Evolutionary conservation across 2,113 vertebrate species (phyloP).

Genomic region (Haplochromis vanheusdeni): DNA sequence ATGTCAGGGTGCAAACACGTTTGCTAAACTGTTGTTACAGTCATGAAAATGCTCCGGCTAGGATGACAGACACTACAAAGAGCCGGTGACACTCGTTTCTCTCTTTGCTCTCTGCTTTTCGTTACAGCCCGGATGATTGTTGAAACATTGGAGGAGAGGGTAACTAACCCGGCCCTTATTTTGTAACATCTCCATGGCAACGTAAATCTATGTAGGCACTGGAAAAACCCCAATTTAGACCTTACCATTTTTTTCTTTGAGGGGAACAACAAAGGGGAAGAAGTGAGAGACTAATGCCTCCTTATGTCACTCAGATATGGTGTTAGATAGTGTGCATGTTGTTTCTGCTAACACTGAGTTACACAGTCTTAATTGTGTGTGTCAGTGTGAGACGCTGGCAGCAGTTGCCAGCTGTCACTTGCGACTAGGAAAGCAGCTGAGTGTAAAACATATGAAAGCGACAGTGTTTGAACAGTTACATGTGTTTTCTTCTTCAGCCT

Average conservation of each 20-base stretch:
- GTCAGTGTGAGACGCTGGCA: not conserved
- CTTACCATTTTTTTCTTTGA: constrained; percentile 4
- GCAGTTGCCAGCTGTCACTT: not conserved
- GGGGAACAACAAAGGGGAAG: not conserved
- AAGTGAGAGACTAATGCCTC: not conserved
- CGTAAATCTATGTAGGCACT: constrained; percentile 50
- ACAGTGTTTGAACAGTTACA: not conserved
- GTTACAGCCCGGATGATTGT: constrained; percentile 41
- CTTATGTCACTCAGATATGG: not conserved
- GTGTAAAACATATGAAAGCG: not conserved
- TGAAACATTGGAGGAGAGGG: constrained; percentile 48
- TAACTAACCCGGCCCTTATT: constrained; percentile 55
- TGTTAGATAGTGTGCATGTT: not conserved
- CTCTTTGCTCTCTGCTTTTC: constrained; percentile 40
- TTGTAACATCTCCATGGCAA: constrained; percentile 59
- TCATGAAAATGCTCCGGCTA: not conserved
- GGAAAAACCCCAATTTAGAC: constrained; percentile 58
- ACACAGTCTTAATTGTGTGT: not conserved
- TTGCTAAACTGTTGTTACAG: not conserved
- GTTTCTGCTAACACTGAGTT: not conserved
- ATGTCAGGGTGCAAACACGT: not conserved
- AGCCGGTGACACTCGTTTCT: not conserved
- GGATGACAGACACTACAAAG: not conserved
- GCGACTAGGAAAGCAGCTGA: not conserved
- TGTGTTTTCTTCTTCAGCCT: not conserved